Evolutionary conservation across 2,113 vertebrate genomes (phyloP).

Genomic region (Pelecanoides urinatrix): DNA sequence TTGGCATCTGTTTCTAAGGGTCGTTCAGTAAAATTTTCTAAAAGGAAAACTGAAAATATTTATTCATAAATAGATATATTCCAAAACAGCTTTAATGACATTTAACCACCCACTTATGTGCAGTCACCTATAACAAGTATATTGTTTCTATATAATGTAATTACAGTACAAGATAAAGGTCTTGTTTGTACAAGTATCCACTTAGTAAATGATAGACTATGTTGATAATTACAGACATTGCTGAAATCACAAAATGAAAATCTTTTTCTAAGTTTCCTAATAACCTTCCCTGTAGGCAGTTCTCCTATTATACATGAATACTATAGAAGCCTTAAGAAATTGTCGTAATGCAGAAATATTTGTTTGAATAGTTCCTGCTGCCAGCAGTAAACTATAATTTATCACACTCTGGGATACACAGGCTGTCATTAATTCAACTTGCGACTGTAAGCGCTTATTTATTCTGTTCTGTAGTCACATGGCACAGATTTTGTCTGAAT

Average conservation of each 20-base stretch:
- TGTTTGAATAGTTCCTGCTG: slow-evolving; percentile 44
- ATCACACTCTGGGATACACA: not conserved
- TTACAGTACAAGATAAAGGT: slow-evolving; percentile 48
- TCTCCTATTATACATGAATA: not conserved
- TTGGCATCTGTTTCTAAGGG: not conserved
- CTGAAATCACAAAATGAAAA: slow-evolving; percentile 49
- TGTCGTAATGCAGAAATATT: slow-evolving; percentile 35
- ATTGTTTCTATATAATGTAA: slow-evolving; percentile 46
- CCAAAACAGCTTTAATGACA: not conserved
- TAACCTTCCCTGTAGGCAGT: slow-evolving; percentile 33
- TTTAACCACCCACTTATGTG: not conserved
- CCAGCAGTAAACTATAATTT: slow-evolving; percentile 28
- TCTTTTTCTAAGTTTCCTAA: slow-evolving; percentile 29
- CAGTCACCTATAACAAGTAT: not conserved
- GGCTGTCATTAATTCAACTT: slow-evolving; percentile 29
- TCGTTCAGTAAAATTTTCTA: not conserved
- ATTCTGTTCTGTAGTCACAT: not conserved
- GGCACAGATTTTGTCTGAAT: not conserved
- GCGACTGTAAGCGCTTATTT: not conserved
- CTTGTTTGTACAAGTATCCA: slow-evolving; percentile 11
- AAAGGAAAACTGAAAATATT: not conserved
- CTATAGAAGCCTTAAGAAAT: not conserved
- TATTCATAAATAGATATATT: slow-evolving; percentile 8
- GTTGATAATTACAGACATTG: slow-evolving; percentile 48
- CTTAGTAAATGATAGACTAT: slow-evolving; percentile 50